Conservation (phyloP, 2,797 vertebrate genomes). For the Aplochiton taeniatus region DNA sequence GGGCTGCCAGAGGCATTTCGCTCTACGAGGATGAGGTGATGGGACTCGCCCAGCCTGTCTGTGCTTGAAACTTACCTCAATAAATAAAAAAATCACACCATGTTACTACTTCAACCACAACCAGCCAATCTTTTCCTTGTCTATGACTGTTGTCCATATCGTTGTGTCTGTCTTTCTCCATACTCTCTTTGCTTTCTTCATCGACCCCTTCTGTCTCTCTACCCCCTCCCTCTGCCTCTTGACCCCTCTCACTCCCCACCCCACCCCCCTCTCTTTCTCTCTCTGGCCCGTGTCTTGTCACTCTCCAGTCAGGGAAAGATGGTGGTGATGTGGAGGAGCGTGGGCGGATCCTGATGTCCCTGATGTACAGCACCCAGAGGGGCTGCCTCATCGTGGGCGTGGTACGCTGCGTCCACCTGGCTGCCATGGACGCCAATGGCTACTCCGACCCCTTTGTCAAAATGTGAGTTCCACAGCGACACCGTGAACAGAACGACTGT, state of each 20-base stretch:
- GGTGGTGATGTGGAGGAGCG: constrained; percentile 86
- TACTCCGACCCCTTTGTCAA: constrained; percentile 98
- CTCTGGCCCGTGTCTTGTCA: background rate
- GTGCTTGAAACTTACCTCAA: constrained; percentile 44
- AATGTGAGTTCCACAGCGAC: constrained; percentile 76
- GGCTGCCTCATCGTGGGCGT: constrained; percentile 89
- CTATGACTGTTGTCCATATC: too few relatives aligned
- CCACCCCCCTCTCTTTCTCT: background rate
- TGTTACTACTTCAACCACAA: too few relatives aligned
- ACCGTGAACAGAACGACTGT: too few relatives aligned
- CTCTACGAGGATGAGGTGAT: constrained; percentile 94
- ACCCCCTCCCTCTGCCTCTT: constrained; percentile 19
- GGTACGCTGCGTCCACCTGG: constrained; percentile 92
- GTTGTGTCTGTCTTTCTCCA: too few relatives aligned
- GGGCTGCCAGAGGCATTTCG: constrained; percentile 87
- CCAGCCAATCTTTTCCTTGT: too few relatives aligned
- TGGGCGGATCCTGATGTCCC: constrained; percentile 91
- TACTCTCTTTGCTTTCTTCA: background rate
- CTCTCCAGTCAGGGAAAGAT: constrained; percentile 76
- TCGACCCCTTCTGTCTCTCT: background rate
- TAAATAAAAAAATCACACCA: too few relatives aligned
- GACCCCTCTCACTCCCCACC: background rate
- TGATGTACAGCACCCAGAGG: constrained; percentile 93
- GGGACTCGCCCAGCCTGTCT: constrained; percentile 42
- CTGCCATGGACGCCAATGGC: constrained; percentile 96